phyloP scores from a whole-genome alignment of 2,888 invertebrate genomes.

The Sicus ferrugineus region DNA sequence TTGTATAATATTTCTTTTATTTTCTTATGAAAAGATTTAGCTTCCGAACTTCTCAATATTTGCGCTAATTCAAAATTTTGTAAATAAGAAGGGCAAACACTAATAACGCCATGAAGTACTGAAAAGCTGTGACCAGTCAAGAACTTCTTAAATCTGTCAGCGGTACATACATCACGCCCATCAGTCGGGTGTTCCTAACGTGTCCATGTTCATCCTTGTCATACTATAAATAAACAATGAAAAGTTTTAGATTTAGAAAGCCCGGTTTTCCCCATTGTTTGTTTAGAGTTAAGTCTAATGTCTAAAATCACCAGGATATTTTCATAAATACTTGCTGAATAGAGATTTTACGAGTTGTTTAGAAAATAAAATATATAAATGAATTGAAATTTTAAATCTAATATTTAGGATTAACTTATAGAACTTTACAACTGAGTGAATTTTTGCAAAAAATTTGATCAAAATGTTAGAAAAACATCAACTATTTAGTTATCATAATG shows the following conservation, averaged over 20 bases:
- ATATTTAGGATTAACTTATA: no score
- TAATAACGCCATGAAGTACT: conserved; percentile 44
- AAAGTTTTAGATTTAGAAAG: conserved; percentile 21
- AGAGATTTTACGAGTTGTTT: no score
- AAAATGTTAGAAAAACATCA: no score
- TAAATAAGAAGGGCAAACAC: conserved; percentile 45
- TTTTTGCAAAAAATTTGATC: no score
- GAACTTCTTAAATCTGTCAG: conserved; percentile 79
- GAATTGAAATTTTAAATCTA: no score
- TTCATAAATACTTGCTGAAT: not conserved
- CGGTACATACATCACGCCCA: conserved; percentile 97
- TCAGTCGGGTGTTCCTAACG: conserved; percentile 77
- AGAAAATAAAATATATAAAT: no score
- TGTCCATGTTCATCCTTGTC: conserved; percentile 87
- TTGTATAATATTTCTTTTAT: no score
- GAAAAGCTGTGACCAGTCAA: conserved; percentile 54
- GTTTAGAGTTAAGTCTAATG: no score
- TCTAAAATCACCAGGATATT: no score
- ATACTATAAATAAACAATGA: conserved; percentile 68
- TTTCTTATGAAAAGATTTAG: no score
- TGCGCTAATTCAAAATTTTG: not conserved
- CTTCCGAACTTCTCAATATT: not conserved
- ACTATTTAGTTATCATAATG: not conserved
- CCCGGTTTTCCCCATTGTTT: not conserved
- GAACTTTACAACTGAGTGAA: no score